These are phyloP conservation scores for Epiblema foenella DNA, from an alignment of 2,888 invertebrate genomes.

Conservation along the genomic window DNA sequence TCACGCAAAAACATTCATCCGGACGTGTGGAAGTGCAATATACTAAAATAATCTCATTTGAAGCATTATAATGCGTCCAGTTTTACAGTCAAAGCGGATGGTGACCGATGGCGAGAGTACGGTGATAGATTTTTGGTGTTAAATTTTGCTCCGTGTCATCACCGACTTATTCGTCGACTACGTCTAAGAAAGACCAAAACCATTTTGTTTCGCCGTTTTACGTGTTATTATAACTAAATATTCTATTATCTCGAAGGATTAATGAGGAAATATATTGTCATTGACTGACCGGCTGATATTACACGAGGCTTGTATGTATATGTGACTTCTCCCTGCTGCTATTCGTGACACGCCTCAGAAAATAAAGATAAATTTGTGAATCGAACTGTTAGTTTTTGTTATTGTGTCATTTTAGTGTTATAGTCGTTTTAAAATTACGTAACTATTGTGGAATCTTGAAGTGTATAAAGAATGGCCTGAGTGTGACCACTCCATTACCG, in stretches of 20 bases:
- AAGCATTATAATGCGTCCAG: constrained; percentile 84
- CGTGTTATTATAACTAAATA: constrained; percentile 72
- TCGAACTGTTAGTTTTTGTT: constrained; percentile 79
- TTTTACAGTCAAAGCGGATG: constrained; percentile 83
- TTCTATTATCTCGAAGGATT: constrained; percentile 73
- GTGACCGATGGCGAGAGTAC: constrained; percentile 85
- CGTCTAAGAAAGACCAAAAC: constrained; percentile 71
- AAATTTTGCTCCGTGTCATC: constrained; percentile 84
- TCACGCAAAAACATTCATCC: constrained; percentile 75
- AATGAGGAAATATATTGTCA: constrained; percentile 82
- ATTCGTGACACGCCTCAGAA: constrained; percentile 85
- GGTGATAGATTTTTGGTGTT: constrained; percentile 86
- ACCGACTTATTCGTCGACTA: constrained; percentile 77
- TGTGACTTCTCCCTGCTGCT: constrained; percentile 84
- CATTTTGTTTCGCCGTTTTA: constrained; percentile 74
- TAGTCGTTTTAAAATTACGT: constrained; percentile 83
- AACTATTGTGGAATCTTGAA: constrained; percentile 84
- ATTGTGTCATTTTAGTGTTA: constrained; percentile 83
- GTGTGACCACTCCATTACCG: constrained; percentile 84
- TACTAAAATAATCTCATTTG: constrained; percentile 76
- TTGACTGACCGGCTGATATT: constrained; percentile 86
- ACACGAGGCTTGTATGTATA: constrained; percentile 86
- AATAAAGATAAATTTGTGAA: constrained; percentile 83
- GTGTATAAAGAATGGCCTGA: constrained; percentile 84
- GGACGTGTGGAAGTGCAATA: constrained; percentile 81